Base-by-base conservation (phyloP, 2,888 invertebrate genomes). In the Byasa hedistus region DNA sequence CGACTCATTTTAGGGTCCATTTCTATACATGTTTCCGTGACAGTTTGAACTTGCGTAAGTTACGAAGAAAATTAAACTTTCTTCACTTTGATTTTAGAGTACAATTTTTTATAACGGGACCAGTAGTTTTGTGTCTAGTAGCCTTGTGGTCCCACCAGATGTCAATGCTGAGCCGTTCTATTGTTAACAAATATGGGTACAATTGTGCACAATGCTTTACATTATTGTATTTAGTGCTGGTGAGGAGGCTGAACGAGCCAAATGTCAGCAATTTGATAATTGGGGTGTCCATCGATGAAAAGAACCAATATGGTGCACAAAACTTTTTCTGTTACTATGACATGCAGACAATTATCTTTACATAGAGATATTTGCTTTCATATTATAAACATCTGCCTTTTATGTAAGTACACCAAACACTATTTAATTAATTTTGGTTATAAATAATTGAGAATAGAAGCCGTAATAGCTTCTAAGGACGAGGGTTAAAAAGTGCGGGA, bases 111-210 rank as follows among this genome's bases (percentile, higher is more conserved):
- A 61, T 55, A 44, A 55, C 17, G 12, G n/a, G n/a, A 51, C 22
- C 4, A 3, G 57, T 54, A 39, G 61, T 57, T 54, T n/a, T 54
- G 56, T 64, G 27, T 65, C 66, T 69, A 62, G 64, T 61, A 61
- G 65, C 65, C 61, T 63, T 65, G 58, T 72, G 76, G 80, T 79
- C 77, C 78, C 73, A 82, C 81, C 86, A 87, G 89, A 90, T 91
- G 91, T 89, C 84, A 84, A 81, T 79, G 78, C 79, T 76, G 77
- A 80, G 79, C 78, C 74, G 80, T 79, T 72, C 85, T 73, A 87
- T 91, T 91, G 91, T 91, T 85, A 86, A 86, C 87, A 87, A 89
- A 88, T 87, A 87, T 81, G 84, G 82, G 83, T 84, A 88, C 89
- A 89, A 90, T 86, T 82, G 86, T 74, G 80, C 81, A 89, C 87